Evolutionary conservation across 2,113 vertebrate genomes (phyloP).

Genomic region (Atherinomorus stipes): DNA sequence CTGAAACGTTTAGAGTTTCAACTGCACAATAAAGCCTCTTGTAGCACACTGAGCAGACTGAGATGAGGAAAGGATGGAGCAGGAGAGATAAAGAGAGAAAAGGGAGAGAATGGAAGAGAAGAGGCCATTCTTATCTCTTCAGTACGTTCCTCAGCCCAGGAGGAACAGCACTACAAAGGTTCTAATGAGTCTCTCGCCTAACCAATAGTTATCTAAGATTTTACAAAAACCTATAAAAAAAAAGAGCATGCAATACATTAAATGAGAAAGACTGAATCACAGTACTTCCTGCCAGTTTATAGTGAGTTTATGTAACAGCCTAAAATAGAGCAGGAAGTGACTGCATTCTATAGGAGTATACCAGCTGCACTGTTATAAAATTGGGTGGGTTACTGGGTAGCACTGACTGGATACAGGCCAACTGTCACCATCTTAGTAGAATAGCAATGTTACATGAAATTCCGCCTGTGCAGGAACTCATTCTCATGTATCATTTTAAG

Average conservation of each 20-base stretch:
- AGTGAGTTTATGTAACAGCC: constrained; percentile 44
- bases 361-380: constrained; percentile 27
- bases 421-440: constrained; percentile 53
- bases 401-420: constrained; percentile 47
- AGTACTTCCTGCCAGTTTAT: constrained; percentile 34
- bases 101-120: constrained; percentile 16
- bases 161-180: constrained; percentile 49
- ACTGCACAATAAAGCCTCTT: constrained; percentile 50
- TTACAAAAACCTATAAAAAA: constrained; percentile 19
- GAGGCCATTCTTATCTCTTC: constrained; percentile 50
- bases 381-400: constrained; percentile 24
- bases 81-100: constrained; percentile 18
- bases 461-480: constrained; percentile 28
- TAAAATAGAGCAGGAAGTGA: constrained; percentile 42
- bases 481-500: not conserved
- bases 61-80: constrained; percentile 6
- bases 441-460: constrained; percentile 11
- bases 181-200: constrained; percentile 48
- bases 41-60: constrained; percentile 28
- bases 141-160: constrained; percentile 29
- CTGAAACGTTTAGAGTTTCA: constrained; percentile 45
- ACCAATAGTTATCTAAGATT: constrained; percentile 54
- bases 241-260: constrained; percentile 43
- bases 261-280: constrained; percentile 43
- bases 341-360: constrained; percentile 12